A percentile compares a stretch with the other conserved stretches of the same genome.
Evolutionary conservation across 2,888 invertebrate species (phyloP).

Genomic region (Blastobasis lacticolella): DNA sequence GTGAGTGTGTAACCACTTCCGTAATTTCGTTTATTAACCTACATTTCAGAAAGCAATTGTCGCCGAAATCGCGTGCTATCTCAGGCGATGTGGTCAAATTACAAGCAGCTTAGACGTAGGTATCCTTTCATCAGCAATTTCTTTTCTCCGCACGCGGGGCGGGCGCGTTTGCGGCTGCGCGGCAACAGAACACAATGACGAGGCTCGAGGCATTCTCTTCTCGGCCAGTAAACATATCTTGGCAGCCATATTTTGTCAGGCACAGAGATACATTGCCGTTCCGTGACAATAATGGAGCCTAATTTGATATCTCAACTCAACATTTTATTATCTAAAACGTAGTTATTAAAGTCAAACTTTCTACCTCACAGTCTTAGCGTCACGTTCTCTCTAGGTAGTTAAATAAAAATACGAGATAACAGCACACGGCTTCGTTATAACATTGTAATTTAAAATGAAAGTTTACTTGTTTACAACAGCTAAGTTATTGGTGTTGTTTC

Average conservation of each 20-base stretch:
- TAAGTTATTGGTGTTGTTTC: not conserved
- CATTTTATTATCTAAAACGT: not conserved
- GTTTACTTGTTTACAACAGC: not conserved
- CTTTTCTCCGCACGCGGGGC: constrained; percentile 29
- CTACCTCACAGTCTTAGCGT: too few species aligned
- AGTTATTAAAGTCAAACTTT: too few species aligned
- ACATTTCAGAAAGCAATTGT: too few species aligned
- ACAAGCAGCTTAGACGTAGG: constrained; percentile 25
- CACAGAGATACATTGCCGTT: not conserved
- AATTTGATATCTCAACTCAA: not conserved
- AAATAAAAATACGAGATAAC: too few species aligned
- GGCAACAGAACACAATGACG: not conserved
- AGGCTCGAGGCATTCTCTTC: not conserved
- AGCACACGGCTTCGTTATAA: too few species aligned
- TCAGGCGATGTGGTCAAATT: constrained; percentile 34
- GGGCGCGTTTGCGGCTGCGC: constrained; percentile 11
- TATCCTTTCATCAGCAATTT: constrained; percentile 39
- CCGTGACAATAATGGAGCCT: not conserved
- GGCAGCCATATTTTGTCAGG: not conserved
- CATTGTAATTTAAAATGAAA: too few species aligned
- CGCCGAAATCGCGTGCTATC: constrained; percentile 31
- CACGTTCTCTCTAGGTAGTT: too few species aligned
- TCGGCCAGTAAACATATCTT: not conserved
- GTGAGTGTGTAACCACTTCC: too few species aligned
- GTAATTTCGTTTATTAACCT: too few species aligned